Conservation (phyloP, 2,888 invertebrate genomes). For the Amaurobius ferox region DNA sequence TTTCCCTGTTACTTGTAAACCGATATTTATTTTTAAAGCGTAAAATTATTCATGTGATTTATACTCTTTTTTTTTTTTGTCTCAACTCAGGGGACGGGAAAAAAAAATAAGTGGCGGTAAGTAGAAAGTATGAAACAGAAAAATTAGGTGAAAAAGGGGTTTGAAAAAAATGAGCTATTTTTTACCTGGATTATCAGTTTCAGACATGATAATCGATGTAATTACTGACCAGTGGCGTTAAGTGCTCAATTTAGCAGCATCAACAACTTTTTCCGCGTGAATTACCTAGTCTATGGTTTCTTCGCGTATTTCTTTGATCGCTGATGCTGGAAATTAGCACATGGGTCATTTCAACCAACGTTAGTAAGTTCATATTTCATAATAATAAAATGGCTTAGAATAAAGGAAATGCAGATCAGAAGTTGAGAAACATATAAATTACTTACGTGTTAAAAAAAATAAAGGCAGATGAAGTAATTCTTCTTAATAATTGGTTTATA, state of each 20-base stretch:
- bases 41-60: no score
- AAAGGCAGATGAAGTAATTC: no score
- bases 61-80: not conserved
- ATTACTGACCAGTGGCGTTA: conserved; percentile 30
- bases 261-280: not conserved
- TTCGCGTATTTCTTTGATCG: not conserved
- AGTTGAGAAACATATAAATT: no score
- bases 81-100: not conserved
- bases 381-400: no score
- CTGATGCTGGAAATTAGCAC: not conserved
- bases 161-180: conserved; percentile 21
- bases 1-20: no score
- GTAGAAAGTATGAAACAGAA: not conserved
- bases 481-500: no score
- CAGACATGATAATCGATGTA: conserved; percentile 55
- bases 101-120: not conserved
- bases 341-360: no score
- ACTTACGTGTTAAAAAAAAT: no score
- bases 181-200: conserved; percentile 47
- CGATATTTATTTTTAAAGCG: no score
- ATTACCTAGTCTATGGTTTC: not conserved
- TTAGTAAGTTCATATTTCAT: no score
- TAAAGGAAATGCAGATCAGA: no score
- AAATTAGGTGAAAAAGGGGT: not conserved
- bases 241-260: conserved; percentile 38